A percentile compares a stretch with the other conserved stretches of the same genome.
Conservation (phyloP, 2,888 invertebrate genomes). For the Leptarthrus brevirostris region DNA sequence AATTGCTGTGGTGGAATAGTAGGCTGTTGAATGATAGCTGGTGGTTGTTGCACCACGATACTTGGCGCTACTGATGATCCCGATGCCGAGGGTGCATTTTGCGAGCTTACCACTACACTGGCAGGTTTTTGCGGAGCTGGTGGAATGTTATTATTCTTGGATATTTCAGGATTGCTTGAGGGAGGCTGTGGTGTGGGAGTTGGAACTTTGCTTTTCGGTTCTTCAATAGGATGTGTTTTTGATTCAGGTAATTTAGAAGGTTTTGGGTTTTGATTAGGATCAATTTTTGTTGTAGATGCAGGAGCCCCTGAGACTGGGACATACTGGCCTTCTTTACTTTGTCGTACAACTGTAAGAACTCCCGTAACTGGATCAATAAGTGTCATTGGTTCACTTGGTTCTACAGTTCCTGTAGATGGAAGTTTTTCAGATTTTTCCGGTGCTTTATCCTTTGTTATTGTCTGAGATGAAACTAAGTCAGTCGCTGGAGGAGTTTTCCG, state of each 20-base stretch:
- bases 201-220: slow-evolving; percentile 21
- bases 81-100: background rate
- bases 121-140: background rate
- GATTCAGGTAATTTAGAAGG: slow-evolving; percentile 16
- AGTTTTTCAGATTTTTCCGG: slow-evolving; percentile 24
- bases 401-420: background rate
- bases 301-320: slow-evolving; percentile 68
- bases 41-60: slow-evolving; percentile 53
- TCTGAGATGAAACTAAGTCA: slow-evolving; percentile 24
- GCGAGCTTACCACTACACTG: slow-evolving; percentile 37
- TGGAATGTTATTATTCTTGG: slow-evolving; percentile 39
- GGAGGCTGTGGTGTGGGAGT: slow-evolving; percentile 35
- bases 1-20: slow-evolving; percentile 52
- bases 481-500: background rate
- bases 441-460: slow-evolving; percentile 35
- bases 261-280: slow-evolving; percentile 19
- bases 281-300: slow-evolving; percentile 22
- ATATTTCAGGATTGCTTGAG: slow-evolving; percentile 45
- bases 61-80: slow-evolving; percentile 7
- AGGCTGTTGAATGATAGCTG: slow-evolving; percentile 55
- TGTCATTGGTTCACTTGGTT: slow-evolving; percentile 70
- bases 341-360: slow-evolving; percentile 75
- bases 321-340: slow-evolving; percentile 77
- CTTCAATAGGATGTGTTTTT: slow-evolving; percentile 16
- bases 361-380: slow-evolving; percentile 82